Base-by-base conservation (phyloP, 2,113 vertebrate genomes). In the western clawed frog (Xenopus tropicalis) region DNA sequence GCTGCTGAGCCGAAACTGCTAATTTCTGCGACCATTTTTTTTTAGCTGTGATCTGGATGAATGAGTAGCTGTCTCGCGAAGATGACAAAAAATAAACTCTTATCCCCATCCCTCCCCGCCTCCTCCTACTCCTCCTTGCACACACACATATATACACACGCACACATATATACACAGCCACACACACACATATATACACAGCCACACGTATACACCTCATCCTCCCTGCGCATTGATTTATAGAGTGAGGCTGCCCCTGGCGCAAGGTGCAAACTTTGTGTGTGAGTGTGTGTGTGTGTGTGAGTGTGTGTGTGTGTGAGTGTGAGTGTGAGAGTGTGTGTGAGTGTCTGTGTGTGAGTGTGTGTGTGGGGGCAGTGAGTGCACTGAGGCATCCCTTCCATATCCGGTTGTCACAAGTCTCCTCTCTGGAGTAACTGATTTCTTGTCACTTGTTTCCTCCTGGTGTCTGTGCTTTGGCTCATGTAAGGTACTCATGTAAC, bases 1-100 rank as follows among this genome's bases (percentile, higher is more conserved):
- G 94, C 95, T 96, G 96, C 96, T 98, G 95, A 99, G 97, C 96
- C 97, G 97, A 98, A 98, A 99, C 97, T 99, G 97, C 96, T 99
- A 98, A 99, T 99, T 98, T 98, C 97, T 98, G 95, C 96, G 96
- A 98, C 95, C 97, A 98, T 97, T 92, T 90, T 62, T 70, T 71
- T 88, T 92, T 91, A 95, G 96, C 96, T 98, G 95, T 98, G 96
- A 98, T 98, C 96, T 98, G 97, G 96, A 98, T 98, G 97, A 97
- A 98, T 99, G 97, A 98, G 97, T 98, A 96, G 95, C 95, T 98
- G 97, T 98, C 97, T 98, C 95, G 93, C 94, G 97, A 94, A 98
- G 96, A 98, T 98, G 97, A 98, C 96, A 98, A 99, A 99, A 73
- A 98, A 98, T 95, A 92, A 91, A 92, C 90, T 93, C 90, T 90